Base-by-base conservation (phyloP, 2,888 invertebrate genomes). In the Allophyes oxyacanthae region DNA sequence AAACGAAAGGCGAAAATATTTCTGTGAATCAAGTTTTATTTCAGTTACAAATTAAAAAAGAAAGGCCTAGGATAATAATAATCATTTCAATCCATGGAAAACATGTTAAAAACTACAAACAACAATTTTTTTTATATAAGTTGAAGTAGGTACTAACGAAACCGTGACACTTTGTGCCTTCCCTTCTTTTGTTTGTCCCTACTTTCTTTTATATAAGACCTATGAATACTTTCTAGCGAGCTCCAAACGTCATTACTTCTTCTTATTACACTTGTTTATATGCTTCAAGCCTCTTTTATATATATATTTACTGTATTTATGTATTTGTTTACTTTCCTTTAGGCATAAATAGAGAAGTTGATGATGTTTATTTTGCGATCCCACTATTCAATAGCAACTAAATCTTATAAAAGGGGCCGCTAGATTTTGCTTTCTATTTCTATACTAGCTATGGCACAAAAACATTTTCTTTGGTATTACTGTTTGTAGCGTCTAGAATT, bases 281-380 rank as follows among this genome's bases (percentile, higher is more conserved):
- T 53, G 20, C 25, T 52, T 48, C 32, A 48, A 49, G 15, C 49
- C 36, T 33, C 38, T 15, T 40, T 26, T 26, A 43, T 38, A 49
- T 46, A 56, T 25, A n/a, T 32, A 32, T 37, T 66, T 40, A 40
- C 9, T 20, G 36, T 66, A 62, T 70, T 74, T 59, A 70, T 58
- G 50, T 59, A 40, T 42, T 65, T 76, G 67, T 75, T 73, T 61
- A 67, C 71, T 64, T 28, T 9, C 14, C 14, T 53, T 20, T 45
- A 26, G 30, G 32, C 36, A 37, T 60, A 63, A 64, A 69, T 55
- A 69, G 28, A 20, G 10, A 46, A 44, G 13, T 66, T 63, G 43
- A 64, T 56, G 50, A 58, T 61, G 40, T 69, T 66, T 73, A 57
- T 64, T 63, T 64, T 26, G 10, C 13, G 13, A 36, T 50, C 4